These are phyloP conservation scores for Tragelaphus strepsiceros DNA, from an alignment of 2,113 vertebrate species.

Conservation along the genomic window DNA sequence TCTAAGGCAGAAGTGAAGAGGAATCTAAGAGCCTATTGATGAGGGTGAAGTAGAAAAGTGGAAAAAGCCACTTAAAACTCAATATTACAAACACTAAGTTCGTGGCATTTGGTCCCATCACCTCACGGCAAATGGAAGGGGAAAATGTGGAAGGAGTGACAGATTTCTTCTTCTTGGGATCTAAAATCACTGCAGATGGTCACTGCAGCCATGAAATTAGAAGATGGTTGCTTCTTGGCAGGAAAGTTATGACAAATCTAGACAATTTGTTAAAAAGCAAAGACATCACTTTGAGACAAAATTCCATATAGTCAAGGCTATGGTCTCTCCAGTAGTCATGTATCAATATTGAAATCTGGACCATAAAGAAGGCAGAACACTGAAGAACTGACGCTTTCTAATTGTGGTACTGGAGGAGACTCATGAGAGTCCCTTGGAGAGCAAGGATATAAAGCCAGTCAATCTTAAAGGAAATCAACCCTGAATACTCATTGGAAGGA, in stretches of 20 bases:
- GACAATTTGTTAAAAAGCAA: neutral
- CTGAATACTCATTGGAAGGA: neutral
- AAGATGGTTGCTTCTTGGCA: neutral
- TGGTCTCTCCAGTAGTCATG: neutral
- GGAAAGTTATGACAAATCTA: neutral
- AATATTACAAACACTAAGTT: neutral
- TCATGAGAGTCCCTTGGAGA: neutral
- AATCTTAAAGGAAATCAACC: neutral
- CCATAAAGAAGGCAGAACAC: neutral
- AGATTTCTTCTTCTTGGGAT: neutral
- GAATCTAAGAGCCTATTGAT: neutral
- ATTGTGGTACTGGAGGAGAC: neutral
- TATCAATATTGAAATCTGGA: neutral
- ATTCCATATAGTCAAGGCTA: neutral
- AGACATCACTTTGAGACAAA: neutral
- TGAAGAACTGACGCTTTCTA: neutral
- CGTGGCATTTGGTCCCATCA: fast-evolving
- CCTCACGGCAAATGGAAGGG: neutral
- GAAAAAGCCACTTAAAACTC: neutral
- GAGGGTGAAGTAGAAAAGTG: neutral
- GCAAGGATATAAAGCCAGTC: neutral
- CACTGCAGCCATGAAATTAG: neutral
- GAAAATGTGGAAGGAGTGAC: neutral
- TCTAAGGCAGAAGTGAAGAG: neutral
- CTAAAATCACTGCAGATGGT: neutral